Evolutionary conservation across 2,113 vertebrate genomes (phyloP).

Genomic region (Scatophagus argus): DNA sequence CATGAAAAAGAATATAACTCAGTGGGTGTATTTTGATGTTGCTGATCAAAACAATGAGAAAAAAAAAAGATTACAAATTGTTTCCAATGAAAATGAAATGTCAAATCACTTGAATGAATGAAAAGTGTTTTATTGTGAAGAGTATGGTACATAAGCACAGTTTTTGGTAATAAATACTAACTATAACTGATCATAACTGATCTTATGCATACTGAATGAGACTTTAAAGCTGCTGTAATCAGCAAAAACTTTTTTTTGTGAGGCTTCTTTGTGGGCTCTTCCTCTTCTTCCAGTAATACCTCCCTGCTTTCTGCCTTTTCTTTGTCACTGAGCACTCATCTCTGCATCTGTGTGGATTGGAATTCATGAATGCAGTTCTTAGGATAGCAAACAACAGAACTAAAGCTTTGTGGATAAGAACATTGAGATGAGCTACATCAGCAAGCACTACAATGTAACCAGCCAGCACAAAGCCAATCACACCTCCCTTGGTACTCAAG

Average conservation of each 20-base stretch:
- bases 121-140: neutral
- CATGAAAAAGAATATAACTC: neutral
- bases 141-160: constrained; percentile 11
- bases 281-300: constrained; percentile 28
- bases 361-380: constrained; percentile 39
- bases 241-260: constrained; percentile 24
- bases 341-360: constrained; percentile 43
- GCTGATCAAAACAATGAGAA: neutral
- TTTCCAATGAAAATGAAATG: neutral
- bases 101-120: neutral
- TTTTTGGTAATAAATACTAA: constrained; percentile 20
- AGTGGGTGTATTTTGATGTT: neutral
- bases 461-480: constrained; percentile 60
- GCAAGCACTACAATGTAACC: constrained; percentile 62
- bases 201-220: constrained; percentile 16
- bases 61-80: neutral
- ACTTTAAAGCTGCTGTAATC: constrained; percentile 44
- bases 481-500: constrained; percentile 48
- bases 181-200: neutral
- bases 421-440: constrained; percentile 61
- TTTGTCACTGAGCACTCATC: constrained; percentile 27
- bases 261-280: constrained; percentile 15
- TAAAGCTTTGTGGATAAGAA: constrained; percentile 44
- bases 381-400: constrained; percentile 49
- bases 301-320: constrained; percentile 20